Base-by-base conservation (phyloP, 2,113 vertebrate genomes). In the Sapayoa aenigma region DNA sequence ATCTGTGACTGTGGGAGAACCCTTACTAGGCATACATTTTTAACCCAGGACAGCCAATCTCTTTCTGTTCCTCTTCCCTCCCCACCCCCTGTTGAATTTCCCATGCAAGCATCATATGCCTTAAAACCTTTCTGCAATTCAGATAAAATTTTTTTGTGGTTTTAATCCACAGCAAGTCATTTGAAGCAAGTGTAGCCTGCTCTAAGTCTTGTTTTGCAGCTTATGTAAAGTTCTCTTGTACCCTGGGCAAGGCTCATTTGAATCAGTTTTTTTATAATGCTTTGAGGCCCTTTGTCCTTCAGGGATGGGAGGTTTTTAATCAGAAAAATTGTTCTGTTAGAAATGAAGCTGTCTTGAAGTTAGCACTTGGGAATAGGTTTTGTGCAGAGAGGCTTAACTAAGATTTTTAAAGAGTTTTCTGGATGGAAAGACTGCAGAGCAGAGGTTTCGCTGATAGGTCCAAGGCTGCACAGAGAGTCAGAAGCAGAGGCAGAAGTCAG, bases 341-440 rank as follows among this genome's bases (percentile, higher is more conserved):
- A 93, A 93, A 93, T 72, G 53, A 95, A 96, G 56, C 60, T 81
- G 68, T 84, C 88, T 84, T 82, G 89, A 94, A 94, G 92, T 75
- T 75, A 84, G 56, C 44, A 69, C 86, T 72, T 39, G 87, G 87
- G 82, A 63, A 91, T 55, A 63, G 14, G 41, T 80, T 84, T 90
- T 69, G 81, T 93, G 90, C 84, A 87, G 78, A 47, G 60, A 95
- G 65, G 76, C 90, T 91, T 93, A 78, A 41, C 65, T 77, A 49
- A 72, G 66, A 72, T 76, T 91, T 73, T 89, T 66, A 0, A 11
- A 31, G 76, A 81, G 66, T 50, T 53, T 89, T 87, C 52, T 75
- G 49, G 41, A 33, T 52, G 46, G 65, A 44, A 52, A 37, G 35
- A 16, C 39, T 55, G 67, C 6, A 5, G 79, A 86, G 66, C 71